phyloP scores from a whole-genome alignment of 2,888 invertebrate genomes.

The Hemistola chrysoprasaria region DNA sequence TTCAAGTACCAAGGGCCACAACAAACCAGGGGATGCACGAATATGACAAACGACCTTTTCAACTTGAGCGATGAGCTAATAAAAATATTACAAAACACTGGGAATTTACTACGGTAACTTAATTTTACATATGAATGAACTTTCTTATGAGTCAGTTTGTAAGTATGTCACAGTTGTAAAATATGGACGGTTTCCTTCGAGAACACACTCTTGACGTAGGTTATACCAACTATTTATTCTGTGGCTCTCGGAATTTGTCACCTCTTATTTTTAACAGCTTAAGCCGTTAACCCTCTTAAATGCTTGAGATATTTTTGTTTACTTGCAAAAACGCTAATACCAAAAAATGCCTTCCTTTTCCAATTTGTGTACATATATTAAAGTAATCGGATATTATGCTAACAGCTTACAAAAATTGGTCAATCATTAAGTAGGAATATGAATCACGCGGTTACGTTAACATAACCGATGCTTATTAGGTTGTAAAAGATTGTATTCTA shows the following conservation, averaged over 20 bases:
- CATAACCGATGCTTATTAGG: conserved; percentile 26
- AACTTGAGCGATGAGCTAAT: conserved; percentile 26
- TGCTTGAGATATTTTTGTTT: conserved; percentile 21
- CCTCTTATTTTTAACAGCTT: conserved; percentile 12
- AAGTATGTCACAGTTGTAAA: conserved; percentile 62
- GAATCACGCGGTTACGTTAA: conserved; percentile 38
- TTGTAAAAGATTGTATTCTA: conserved; percentile 33
- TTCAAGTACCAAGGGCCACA: conserved; percentile 5
- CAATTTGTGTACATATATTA: conserved; percentile 4
- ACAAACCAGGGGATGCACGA: conserved; percentile 15
- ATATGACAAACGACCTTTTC: conserved; percentile 29
- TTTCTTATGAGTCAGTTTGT: conserved; percentile 64
- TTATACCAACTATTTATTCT: too few species aligned
- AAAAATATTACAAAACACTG: conserved; percentile 22
- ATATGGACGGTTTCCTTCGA: conserved; percentile 50
- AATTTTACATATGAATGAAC: conserved; percentile 43
- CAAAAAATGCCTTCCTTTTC: conserved; percentile 21
- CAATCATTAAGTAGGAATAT: conserved; percentile 21
- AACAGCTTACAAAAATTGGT: conserved; percentile 20
- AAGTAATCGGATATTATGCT: conserved; percentile 3
- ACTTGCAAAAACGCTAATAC: conserved; percentile 15
- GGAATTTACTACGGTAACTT: conserved; percentile 24
- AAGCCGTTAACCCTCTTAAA: conserved; percentile 14
- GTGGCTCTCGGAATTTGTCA: conserved; percentile 35
- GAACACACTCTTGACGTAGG: too few species aligned